Conservation (phyloP, 2,113 vertebrate genomes). For the Pangasianodon gigas region DNA sequence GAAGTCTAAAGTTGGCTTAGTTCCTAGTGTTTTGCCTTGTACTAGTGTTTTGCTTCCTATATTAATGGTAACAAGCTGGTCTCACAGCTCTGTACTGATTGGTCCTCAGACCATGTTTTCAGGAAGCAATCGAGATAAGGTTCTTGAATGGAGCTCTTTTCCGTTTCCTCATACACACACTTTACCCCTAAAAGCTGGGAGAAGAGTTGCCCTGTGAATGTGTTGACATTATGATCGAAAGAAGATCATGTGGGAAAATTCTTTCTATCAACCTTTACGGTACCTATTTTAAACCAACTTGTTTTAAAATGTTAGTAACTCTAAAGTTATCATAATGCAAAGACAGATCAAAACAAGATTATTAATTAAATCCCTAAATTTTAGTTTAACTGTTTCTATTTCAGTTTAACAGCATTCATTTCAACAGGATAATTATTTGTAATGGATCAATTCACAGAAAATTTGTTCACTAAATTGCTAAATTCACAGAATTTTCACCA, state of each 20-base stretch:
- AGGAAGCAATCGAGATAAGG: conserved; percentile 87
- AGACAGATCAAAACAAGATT: not conserved
- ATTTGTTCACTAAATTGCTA: not conserved
- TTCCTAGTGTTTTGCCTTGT: conserved; percentile 76
- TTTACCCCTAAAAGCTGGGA: conserved; percentile 73
- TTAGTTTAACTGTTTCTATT: not conserved
- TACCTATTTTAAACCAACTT: not conserved
- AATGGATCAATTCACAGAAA: not conserved
- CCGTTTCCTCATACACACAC: conserved; percentile 64
- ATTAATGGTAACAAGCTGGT: conserved; percentile 75
- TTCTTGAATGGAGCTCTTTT: conserved; percentile 68
- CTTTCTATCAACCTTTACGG: not conserved
- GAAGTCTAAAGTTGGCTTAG: conserved; percentile 70
- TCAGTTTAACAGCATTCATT: not conserved
- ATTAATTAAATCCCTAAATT: not conserved
- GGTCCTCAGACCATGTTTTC: conserved; percentile 72
- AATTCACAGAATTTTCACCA: not conserved
- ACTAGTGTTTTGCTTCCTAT: conserved; percentile 77
- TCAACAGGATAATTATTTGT: not conserved
- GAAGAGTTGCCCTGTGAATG: conserved; percentile 67
- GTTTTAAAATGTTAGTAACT: not conserved
- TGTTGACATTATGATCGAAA: conserved; percentile 67
- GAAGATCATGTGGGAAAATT: conserved; percentile 61
- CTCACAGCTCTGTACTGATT: conserved; percentile 63
- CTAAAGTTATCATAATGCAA: not conserved